phyloP scores from a whole-genome alignment of 2,888 invertebrate genomes.

The Drosophila aldrichi region DNA sequence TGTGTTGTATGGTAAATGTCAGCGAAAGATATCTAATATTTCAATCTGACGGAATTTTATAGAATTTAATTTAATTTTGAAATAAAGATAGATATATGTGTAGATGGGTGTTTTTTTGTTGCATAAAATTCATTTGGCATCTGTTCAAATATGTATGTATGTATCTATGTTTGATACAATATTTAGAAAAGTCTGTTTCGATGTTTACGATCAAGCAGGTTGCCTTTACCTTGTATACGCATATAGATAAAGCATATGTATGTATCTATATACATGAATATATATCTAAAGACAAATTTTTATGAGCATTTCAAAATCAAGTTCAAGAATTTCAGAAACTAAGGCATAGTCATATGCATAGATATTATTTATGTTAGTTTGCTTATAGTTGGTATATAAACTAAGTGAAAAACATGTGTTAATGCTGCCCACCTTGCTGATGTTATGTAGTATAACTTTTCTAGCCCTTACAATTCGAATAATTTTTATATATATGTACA shows the following conservation, averaged over 20 bases:
- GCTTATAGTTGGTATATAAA: not conserved
- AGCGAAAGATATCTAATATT: constrained; percentile 21
- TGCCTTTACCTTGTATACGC: constrained; percentile 20
- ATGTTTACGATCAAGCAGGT: constrained; percentile 53
- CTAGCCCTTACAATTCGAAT: not conserved
- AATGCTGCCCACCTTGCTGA: not conserved
- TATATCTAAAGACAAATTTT: constrained; percentile 33
- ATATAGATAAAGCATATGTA: constrained; percentile 6
- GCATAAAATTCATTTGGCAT: constrained; percentile 75
- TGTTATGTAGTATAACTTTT: not conserved
- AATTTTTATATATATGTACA: not conserved
- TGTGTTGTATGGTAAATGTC: constrained; percentile 45
- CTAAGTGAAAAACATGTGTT: not conserved
- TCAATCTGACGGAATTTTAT: constrained; percentile 19
- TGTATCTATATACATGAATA: constrained; percentile 15
- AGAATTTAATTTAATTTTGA: constrained; percentile 27
- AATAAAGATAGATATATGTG: constrained; percentile 27
- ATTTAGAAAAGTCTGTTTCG: constrained; percentile 40
- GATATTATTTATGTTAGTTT: constrained; percentile 10
- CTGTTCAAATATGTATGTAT: constrained; percentile 70
- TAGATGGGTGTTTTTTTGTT: constrained; percentile 37
- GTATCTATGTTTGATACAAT: constrained; percentile 55
- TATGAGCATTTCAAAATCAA: constrained; percentile 66
- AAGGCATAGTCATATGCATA: not conserved
- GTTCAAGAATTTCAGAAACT: constrained; percentile 63